Conservation (phyloP, 2,113 vertebrate species). For the Deroptyus accipitrinus region DNA sequence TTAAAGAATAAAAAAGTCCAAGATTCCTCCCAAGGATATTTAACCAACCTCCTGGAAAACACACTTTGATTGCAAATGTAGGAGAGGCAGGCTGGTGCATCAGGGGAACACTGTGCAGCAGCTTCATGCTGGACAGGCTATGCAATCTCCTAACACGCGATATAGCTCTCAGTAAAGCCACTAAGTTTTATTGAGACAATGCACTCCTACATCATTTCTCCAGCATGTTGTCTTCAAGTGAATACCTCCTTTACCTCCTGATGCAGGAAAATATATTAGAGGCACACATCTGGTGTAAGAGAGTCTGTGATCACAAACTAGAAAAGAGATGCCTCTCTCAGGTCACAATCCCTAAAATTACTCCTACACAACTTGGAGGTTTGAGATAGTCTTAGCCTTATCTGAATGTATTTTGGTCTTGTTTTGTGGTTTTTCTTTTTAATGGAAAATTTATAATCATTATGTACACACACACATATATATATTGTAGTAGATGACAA, state of each 20-base stretch:
- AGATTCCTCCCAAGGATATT: neutral
- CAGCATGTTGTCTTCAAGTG: neutral
- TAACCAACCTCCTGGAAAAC: constrained; percentile 11
- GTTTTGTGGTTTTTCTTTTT: neutral
- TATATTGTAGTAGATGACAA: neutral
- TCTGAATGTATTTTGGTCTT: neutral
- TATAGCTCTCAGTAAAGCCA: neutral
- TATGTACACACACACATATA: neutral
- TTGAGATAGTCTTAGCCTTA: neutral
- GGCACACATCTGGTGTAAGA: neutral
- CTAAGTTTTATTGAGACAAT: neutral
- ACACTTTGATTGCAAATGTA: neutral
- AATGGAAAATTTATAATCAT: neutral
- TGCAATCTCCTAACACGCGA: fast-evolving
- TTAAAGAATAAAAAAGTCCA: neutral
- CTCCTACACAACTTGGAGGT: neutral
- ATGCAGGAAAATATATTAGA: neutral
- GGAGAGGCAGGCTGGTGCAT: neutral
- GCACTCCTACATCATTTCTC: neutral
- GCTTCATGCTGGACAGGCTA: neutral
- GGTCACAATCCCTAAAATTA: neutral
- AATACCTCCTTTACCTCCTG: neutral
- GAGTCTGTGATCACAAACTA: neutral
- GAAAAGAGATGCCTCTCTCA: neutral
- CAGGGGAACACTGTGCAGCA: fast-evolving